Base-by-base conservation (phyloP, 2,797 vertebrate species). In the Lindbergichthys nudifrons region DNA sequence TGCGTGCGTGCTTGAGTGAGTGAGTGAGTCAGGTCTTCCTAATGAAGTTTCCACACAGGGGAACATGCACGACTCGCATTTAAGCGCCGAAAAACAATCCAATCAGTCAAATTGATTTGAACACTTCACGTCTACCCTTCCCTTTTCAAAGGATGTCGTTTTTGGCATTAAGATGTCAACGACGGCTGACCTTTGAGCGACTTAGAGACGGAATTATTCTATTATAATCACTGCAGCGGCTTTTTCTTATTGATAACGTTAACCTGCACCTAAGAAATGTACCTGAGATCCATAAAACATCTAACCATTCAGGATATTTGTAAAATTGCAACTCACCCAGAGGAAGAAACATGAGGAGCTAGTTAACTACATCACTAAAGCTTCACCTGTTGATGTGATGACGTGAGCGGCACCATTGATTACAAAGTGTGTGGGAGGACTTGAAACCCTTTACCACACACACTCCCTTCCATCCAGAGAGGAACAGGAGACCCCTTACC, bases 11-110 rank as follows among this genome's bases (percentile, higher is more conserved):
- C 58, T 46, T 50, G 18, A 12, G 43, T 61, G 50, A 21, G 50
- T 36, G 12, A 67, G 77, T 90, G 88, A 90, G 60, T 91, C 86
- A 88, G 70, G 69, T 26, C 57, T 57, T 70, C 73, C 61, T 83
- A 87, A 90, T 87, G 73, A 87, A 88, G 86, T 84, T 88, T 89
- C 87, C 81, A 79, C 65, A 12, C 52, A 51, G 69, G 75, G 73
- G 64, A 11, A 1, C 85, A 84, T 48, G 82, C 73, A 68, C 79
- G 63, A 68, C 75, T 86, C 62, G 19, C 56, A 41, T 70, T 73
- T n/a, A 7, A 48, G 53, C 68, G 12, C n/a, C 1, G 41, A 70
- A 66, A 87, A 88, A 70, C 16, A 3, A 86, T 63, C 58, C 65
- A 70, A 42, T 81, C 71, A 58, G 48, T 45, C 16, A 30, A 72